Base-by-base conservation (phyloP, 2,888 invertebrate genomes). In the Cephus sareptanus region DNA sequence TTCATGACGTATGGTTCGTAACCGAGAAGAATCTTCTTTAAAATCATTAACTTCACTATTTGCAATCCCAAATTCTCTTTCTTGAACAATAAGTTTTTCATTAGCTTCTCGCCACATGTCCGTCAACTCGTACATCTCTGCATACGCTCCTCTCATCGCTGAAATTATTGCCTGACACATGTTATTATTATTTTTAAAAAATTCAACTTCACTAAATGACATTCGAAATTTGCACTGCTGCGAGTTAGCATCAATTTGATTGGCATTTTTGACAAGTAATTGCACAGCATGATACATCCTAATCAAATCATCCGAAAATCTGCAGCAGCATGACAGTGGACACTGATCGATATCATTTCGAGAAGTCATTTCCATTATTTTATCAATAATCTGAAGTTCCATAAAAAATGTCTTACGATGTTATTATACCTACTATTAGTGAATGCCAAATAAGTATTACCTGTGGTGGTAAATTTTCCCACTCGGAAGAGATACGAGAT, bases 61-160 rank as follows among this genome's bases (percentile, higher is more conserved):
- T 40, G 1, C 6, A n/a, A 74, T 74, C 75, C 73, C 15, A 13
- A 81, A 79, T 34, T 82, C 81, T 74, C 73, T 79, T 40, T 79
- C 79, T 13, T 75, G 77, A 23, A 71, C 23, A 9, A 73, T 13
- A 15, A 82, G 73, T 56, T 81, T 82, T n/a, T 81, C 81, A 69
- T 79, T 82, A 12, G 80, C 77, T 56, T 82, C 82, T 75, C 79
- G 81, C 82, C 82, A 82, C 82, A 82, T 79, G 35, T 82, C 79
- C 79, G 75, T 77, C 40, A 40, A 40, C 15, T 40, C 40, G 1
- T 40, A 33, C 80, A 81, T 79, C 69, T 81, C 81, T 4, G 81
- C 79, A n/a, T 79, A 68, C 30, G 80, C 77, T 56, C 74, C 75
- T 73, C 77, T 73, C 23, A 79, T 73, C 73, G 79, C 76, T 23